phyloP scores from a whole-genome alignment of 2,888 invertebrate genomes.

The Cinara cedri region DNA sequence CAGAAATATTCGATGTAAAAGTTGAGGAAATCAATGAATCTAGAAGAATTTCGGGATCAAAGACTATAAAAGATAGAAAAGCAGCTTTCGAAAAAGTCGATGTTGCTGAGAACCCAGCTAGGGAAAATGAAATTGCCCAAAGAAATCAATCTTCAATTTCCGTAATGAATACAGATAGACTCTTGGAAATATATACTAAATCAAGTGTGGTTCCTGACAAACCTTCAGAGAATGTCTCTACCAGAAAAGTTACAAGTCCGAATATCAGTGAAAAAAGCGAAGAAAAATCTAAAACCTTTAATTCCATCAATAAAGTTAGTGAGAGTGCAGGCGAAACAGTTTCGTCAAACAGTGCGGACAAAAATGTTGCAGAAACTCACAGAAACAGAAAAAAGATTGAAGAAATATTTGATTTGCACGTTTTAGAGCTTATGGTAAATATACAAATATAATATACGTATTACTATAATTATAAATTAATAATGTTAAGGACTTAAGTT shows the following conservation, averaged over 20 bases:
- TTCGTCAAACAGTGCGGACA: conserved; percentile 23
- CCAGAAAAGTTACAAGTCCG: conserved; percentile 12
- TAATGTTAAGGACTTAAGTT: not conserved
- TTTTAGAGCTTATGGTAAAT: conserved; percentile 75
- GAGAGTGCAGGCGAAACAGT: not conserved
- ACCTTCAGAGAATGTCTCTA: not conserved
- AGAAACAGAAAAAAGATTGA: conserved; percentile 68
- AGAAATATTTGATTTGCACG: conserved; percentile 74
- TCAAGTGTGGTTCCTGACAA: not conserved
- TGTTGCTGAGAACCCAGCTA: conserved; percentile 59
- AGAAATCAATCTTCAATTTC: not conserved
- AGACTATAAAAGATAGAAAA: conserved; percentile 61
- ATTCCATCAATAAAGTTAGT: not conserved
- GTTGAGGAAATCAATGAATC: conserved; percentile 29
- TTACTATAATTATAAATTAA: not conserved
- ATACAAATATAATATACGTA: not conserved
- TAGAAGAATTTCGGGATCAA: conserved; percentile 29
- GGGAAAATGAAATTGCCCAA: conserved; percentile 6
- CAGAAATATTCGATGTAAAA: conserved; percentile 38
- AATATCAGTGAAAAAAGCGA: conserved; percentile 3
- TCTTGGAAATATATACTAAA: conserved; percentile 61
- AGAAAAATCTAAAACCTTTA: not conserved
- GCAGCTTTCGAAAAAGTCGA: conserved; percentile 62
- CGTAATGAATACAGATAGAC: not conserved
- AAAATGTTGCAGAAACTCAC: not conserved